A percentile compares a stretch with the other conserved stretches of the same genome.
These are phyloP conservation scores for Melangyna quadrimaculata DNA, from an alignment of 2,888 invertebrate genomes.

Conservation along the genomic window DNA sequence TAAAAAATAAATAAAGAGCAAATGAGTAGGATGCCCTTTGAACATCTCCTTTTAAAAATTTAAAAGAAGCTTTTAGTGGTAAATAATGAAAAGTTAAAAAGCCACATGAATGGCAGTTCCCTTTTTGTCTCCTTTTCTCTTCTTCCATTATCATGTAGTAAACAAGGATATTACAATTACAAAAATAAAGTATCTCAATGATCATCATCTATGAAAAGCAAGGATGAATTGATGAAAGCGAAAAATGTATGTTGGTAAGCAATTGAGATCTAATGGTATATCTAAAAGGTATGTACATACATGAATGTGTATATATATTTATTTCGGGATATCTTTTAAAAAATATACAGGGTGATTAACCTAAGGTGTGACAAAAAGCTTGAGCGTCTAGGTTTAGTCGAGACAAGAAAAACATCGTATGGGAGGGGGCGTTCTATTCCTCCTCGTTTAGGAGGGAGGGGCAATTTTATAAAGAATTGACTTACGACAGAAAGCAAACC, in stretches of 20 bases:
- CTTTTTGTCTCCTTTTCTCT: conserved; percentile 34
- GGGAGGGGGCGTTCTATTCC: too few species aligned
- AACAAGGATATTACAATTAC: conserved; percentile 62
- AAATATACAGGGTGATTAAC: too few species aligned
- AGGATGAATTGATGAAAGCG: conserved; percentile 26
- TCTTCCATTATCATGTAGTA: conserved; percentile 24
- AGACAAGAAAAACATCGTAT: too few species aligned
- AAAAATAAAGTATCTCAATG: conserved; percentile 52
- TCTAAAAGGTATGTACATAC: too few species aligned
- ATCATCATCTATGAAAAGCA: conserved; percentile 26
- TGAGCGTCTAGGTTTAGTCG: too few species aligned
- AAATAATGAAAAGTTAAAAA: conserved; percentile 82
- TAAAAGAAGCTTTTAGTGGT: conserved; percentile 81
- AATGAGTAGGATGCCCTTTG: conserved; percentile 61
- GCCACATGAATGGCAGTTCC: conserved; percentile 79
- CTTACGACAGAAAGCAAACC: too few species aligned
- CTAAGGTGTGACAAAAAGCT: too few species aligned
- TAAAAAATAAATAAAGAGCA: conserved; percentile 46
- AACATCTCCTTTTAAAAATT: conserved; percentile 78
- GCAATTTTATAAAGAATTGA: too few species aligned
- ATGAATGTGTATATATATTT: too few species aligned
- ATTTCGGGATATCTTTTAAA: too few species aligned
- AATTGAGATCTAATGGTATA: background rate
- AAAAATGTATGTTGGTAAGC: background rate
- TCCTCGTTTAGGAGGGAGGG: too few species aligned